A percentile compares a stretch with the other conserved stretches of the same genome.
phyloP scores from a whole-genome alignment of 1,140 invertebrate genomes.

The Meteorus sp. region DNA sequence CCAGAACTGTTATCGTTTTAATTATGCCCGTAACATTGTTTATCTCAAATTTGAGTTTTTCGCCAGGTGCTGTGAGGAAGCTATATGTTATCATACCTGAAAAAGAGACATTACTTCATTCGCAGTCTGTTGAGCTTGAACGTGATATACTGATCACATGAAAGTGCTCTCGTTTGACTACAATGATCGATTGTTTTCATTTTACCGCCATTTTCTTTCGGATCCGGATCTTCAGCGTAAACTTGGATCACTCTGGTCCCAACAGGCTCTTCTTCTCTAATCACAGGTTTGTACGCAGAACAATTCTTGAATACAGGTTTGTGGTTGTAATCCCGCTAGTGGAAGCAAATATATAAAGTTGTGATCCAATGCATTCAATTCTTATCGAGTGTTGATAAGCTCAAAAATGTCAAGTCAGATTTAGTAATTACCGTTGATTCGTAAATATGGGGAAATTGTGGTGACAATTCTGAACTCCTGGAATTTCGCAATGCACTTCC shows the following conservation, averaged over 20 bases:
- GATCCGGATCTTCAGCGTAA: conserved; percentile 65
- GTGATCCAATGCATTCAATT: not conserved
- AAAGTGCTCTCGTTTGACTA: not conserved
- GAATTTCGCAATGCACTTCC: too few species aligned
- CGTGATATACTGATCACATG: not conserved
- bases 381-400: not conserved
- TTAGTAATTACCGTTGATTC: too few species aligned
- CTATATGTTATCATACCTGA: conserved; percentile 72
- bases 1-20: conserved; percentile 74
- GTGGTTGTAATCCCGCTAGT: conserved; percentile 60
- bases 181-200: conserved; percentile 17
- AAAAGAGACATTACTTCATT: too few species aligned
- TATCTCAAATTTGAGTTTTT: conserved; percentile 77
- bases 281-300: conserved; percentile 66
- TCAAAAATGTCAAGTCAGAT: too few species aligned
- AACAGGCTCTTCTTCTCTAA: conserved; percentile 68
- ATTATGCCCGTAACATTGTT: conserved; percentile 74
- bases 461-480: too few species aligned
- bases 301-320: conserved; percentile 78
- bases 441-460: too few species aligned
- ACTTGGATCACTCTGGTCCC: conserved; percentile 68
- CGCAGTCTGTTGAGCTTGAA: not conserved
- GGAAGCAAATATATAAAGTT: not conserved
- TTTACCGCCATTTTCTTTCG: conserved; percentile 71
- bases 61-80: conserved; percentile 73